A percentile compares a stretch with the other conserved stretches of the same genome.
Evolutionary conservation across 2,113 vertebrate species (phyloP).

Genomic region (Rhinogobius similis): DNA sequence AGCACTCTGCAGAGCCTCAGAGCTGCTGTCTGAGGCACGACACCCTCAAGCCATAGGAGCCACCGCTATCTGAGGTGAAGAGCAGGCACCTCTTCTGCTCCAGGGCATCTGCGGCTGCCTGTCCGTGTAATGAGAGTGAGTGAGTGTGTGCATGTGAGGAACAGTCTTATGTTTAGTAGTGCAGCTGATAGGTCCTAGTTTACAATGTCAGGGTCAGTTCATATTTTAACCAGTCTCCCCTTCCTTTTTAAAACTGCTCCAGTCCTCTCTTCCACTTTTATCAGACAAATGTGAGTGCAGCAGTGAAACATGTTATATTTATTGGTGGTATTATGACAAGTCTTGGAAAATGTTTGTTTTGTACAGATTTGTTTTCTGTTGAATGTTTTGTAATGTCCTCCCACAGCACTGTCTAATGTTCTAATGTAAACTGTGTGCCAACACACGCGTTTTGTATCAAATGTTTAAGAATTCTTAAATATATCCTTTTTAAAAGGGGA

Average conservation of each 20-base stretch:
- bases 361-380: constrained; percentile 61
- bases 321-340: constrained; percentile 51
- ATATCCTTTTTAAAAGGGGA: constrained; percentile 62
- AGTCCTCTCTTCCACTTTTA: constrained; percentile 56
- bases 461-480: constrained; percentile 59
- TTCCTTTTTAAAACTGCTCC: constrained; percentile 38
- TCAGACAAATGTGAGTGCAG: constrained; percentile 39
- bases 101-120: constrained; percentile 10
- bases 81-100: constrained; percentile 52
- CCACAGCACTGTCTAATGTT: constrained; percentile 54
- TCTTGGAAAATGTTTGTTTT: constrained; percentile 48
- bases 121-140: constrained; percentile 34
- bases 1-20: constrained; percentile 29
- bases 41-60: constrained; percentile 64
- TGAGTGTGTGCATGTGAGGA: no score
- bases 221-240: constrained; percentile 52
- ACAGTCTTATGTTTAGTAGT: constrained; percentile 7
- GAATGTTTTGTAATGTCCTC: constrained; percentile 59
- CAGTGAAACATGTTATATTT: constrained; percentile 59
- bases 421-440: constrained; percentile 58
- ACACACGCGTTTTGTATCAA: constrained; percentile 70
- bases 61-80: constrained; percentile 62
- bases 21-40: constrained; percentile 10
- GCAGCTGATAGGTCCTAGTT: constrained; percentile 45
- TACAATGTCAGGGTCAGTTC: constrained; percentile 57